phyloP scores from a whole-genome alignment of 2,888 invertebrate genomes.

The Dynastes hyllus region DNA sequence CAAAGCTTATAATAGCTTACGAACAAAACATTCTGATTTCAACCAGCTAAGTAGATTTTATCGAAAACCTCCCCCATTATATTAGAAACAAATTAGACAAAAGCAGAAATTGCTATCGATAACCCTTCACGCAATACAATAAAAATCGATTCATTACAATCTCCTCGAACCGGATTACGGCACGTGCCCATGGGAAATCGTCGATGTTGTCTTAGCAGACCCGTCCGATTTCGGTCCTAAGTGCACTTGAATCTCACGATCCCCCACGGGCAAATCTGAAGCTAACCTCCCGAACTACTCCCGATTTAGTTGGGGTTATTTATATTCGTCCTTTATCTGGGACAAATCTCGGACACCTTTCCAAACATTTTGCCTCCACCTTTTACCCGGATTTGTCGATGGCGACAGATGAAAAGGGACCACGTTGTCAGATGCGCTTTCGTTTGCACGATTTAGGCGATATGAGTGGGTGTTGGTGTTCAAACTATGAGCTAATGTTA shows the following conservation, averaged over 20 bases:
- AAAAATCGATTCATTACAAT: conserved; percentile 1
- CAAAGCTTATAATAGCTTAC: background rate
- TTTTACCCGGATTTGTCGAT: no score
- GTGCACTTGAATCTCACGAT: background rate
- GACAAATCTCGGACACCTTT: conserved; percentile 60
- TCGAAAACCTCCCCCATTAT: background rate
- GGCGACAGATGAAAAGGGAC: no score
- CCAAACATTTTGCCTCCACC: conserved; percentile 26
- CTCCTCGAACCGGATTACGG: background rate
- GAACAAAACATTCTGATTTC: background rate
- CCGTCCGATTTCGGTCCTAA: background rate
- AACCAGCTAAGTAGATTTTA: background rate
- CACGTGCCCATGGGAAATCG: background rate
- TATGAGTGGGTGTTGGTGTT: no score
- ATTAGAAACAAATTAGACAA: background rate
- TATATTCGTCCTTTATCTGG: conserved; percentile 60
- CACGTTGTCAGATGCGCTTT: no score
- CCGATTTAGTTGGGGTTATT: conserved; percentile 54
- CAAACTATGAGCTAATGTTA: no score
- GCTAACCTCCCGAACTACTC: background rate
- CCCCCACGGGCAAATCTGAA: conserved; percentile 1
- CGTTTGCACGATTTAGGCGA: no score
- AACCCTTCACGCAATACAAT: background rate
- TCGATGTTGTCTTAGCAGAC: background rate
- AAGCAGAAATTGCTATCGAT: background rate